phyloP scores from a whole-genome alignment of 2,888 invertebrate genomes.

The Drosophila suboccidentalis region DNA sequence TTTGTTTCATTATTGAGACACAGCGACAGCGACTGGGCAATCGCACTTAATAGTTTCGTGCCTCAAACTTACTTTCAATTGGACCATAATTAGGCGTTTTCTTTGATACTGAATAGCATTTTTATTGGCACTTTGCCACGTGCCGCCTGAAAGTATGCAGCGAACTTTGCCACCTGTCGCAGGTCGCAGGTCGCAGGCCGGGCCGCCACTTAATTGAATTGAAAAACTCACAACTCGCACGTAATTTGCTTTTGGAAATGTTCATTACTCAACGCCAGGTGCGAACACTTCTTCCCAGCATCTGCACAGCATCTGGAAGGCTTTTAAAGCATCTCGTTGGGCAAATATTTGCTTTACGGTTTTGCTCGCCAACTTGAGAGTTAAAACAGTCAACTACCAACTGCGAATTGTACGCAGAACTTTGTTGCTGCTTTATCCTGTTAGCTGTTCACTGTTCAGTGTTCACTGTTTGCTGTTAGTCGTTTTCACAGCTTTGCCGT shows the following conservation, averaged over 20 bases:
- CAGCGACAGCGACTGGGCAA: slow-evolving; percentile 1
- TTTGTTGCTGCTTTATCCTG: slow-evolving; percentile 36
- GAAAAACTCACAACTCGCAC: slow-evolving; percentile 69
- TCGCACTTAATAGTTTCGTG: slow-evolving; percentile 30
- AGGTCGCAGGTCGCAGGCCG: slow-evolving; percentile 24
- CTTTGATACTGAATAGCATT: slow-evolving; percentile 64
- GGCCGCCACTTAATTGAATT: slow-evolving; percentile 74
- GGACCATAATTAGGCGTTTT: slow-evolving; percentile 65
- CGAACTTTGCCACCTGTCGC: slow-evolving; percentile 50
- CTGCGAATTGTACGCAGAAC: slow-evolving; percentile 34
- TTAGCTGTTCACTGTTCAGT: slow-evolving; percentile 29
- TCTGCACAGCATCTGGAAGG: slow-evolving; percentile 8
- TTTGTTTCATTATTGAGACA: slow-evolving; percentile 32
- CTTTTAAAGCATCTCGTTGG: slow-evolving; percentile 44
- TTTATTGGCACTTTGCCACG: slow-evolving; percentile 51
- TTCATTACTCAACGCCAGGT: slow-evolving; percentile 58
- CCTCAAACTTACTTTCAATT: not conserved
- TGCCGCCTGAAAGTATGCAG: slow-evolving; percentile 38
- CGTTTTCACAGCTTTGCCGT: slow-evolving; percentile 1
- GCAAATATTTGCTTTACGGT: slow-evolving; percentile 49
- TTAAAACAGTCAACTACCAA: slow-evolving; percentile 24
- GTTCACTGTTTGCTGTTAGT: slow-evolving; percentile 38
- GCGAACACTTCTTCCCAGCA: slow-evolving; percentile 10
- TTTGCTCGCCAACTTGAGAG: slow-evolving; percentile 27
- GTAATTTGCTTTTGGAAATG: slow-evolving; percentile 70